Conservation (phyloP, 2,113 vertebrate genomes). For the Hemiprocne comata region DNA sequence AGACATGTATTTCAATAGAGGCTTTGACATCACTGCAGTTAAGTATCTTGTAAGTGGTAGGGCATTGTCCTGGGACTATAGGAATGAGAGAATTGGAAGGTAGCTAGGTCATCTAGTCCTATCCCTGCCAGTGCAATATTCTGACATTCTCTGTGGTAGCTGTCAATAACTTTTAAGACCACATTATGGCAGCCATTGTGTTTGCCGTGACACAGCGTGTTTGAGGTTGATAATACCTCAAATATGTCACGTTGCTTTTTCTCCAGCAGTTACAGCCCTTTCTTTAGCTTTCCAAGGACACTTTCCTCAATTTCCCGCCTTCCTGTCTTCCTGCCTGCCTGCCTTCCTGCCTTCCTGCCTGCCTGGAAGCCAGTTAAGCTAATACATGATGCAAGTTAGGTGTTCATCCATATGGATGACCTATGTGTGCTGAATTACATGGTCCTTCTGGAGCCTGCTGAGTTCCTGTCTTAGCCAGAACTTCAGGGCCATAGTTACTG, state of each 20-base stretch:
- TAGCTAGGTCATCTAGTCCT: neutral
- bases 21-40: neutral
- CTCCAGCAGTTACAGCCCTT: neutral
- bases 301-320: neutral
- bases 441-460: neutral
- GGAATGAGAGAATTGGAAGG: neutral
- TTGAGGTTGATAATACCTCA: neutral
- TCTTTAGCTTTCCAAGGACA: neutral
- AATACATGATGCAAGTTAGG: neutral
- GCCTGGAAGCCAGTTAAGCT: neutral
- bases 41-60: neutral
- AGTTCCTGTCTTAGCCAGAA: neutral
- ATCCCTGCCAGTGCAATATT: fast-evolving
- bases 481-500: neutral
- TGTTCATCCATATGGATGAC: neutral
- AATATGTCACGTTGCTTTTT: neutral
- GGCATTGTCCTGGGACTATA: neutral
- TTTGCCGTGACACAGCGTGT: neutral
- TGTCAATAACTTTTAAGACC: neutral
- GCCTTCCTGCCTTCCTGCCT: no score
- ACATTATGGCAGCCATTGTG: neutral
- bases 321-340: no score
- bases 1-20: neutral
- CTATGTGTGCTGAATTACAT: fast-evolving
- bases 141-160: neutral